Evolutionary conservation across 1,140 invertebrate genomes (phyloP), one percentile per base, ranked within the genome.

Genomic region (Lysiphlebus fabarum): DNA sequence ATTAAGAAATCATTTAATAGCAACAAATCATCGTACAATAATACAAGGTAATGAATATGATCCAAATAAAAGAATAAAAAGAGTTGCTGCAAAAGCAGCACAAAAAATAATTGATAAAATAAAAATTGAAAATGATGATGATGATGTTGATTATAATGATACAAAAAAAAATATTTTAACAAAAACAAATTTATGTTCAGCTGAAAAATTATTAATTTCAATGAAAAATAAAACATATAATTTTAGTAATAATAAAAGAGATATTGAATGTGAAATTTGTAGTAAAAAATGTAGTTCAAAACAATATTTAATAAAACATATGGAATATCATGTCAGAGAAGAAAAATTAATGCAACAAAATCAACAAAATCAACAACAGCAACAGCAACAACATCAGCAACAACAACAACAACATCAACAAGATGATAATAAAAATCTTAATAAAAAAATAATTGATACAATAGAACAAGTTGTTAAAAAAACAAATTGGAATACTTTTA

Each of bases 31-130:
- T 38, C 77, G 74, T 38, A 80, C 77, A 2, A 67, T 72, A 7
- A 34, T 78, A 4, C 64, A 70, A 0, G 76, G 75, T 0, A 64
- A 78, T 50, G 76, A 78, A 36, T 79, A 78, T 45, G 76, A 79
- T 66, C 73, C 76, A 1, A 78, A 79, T 17, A 79, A 78, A 38
- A 62, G 77, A 47, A 73, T 79, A 36, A 80, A 78, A 41, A 63
- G 78, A 12, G 71, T 76, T 0, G 77, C 78, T 3, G 78, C 78
- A 0, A 78, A 66, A 49, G 77, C 76, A 4, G 78, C 78, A 0
- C 76, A 79, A 17, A 79, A 72, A 26, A 79, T 80, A 12, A 79
- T 80, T 6, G 77, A 80, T 49, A 71, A 75, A 56, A 80, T 79
- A 9, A 79, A 76, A 56, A 78, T 70, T 0, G 78, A 79, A 36